These are phyloP conservation scores for Bombus fervidus DNA, from an alignment of 1,140 invertebrate genomes.

Conservation along the genomic window DNA sequence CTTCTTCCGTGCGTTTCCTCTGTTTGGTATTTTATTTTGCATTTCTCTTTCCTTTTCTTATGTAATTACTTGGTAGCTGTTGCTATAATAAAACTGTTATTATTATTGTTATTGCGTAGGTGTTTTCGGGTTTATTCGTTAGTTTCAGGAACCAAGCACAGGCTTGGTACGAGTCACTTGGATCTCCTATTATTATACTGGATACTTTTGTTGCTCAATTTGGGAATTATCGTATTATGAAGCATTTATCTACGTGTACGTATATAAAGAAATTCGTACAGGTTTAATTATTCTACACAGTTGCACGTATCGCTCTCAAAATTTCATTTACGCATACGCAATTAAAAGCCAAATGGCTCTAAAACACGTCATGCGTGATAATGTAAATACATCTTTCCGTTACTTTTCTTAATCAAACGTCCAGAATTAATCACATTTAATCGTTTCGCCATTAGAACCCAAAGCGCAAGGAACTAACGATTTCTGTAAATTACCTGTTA, in stretches of 20 bases:
- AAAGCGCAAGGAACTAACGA: not conserved
- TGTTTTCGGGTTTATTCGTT: not conserved
- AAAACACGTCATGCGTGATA: not conserved
- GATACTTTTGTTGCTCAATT: too few relatives aligned
- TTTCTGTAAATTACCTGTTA: constrained; percentile 3
- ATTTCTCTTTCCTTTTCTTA: not conserved
- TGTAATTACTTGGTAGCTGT: not conserved
- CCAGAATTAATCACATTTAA: not conserved
- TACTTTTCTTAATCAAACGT: not conserved
- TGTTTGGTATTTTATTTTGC: not conserved
- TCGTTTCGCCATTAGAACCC: not conserved
- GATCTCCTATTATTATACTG: too few relatives aligned
- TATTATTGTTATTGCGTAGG: not conserved
- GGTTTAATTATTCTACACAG: too few relatives aligned
- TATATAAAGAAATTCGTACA: too few relatives aligned
- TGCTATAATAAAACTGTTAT: not conserved
- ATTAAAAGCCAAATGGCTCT: not conserved
- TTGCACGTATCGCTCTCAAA: not conserved
- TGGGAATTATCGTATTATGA: too few relatives aligned
- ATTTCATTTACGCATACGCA: not conserved
- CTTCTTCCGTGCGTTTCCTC: not conserved
- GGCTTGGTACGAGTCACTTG: too few relatives aligned
- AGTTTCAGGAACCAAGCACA: not conserved
- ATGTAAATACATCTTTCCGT: not conserved
- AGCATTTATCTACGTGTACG: too few relatives aligned